A percentile compares a stretch with the other conserved stretches of the same genome.
Conservation (phyloP, 1,140 invertebrate genomes). For the Cecropterus lyciades region DNA sequence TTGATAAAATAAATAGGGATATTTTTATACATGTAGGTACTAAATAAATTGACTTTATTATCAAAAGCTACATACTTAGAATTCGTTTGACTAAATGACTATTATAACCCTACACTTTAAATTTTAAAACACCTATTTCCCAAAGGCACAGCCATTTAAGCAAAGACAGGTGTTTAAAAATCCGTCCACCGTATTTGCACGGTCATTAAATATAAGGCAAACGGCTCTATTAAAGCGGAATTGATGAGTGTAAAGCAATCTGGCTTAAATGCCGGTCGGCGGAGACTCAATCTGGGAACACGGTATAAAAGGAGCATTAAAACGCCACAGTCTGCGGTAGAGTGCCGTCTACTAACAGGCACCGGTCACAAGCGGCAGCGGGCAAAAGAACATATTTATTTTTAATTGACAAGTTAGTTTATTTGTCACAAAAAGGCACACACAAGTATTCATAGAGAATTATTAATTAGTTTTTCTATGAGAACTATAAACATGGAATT, state of each 20-base stretch:
- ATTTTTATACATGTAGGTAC: too few species aligned
- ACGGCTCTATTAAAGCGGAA: conserved; percentile 66
- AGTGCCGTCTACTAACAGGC: conserved; percentile 34
- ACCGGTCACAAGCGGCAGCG: conserved; percentile 29
- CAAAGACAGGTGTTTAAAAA: conserved; percentile 43
- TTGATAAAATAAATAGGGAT: too few species aligned
- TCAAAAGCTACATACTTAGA: too few species aligned
- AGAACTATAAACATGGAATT: too few species aligned
- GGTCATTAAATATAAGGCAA: conserved; percentile 74
- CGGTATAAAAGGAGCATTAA: conserved; percentile 69
- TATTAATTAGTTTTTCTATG: too few species aligned
- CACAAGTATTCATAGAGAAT: too few species aligned
- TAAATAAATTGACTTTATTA: too few species aligned
- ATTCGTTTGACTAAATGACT: too few species aligned
- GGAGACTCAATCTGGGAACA: conserved; percentile 65
- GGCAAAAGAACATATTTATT: conserved; percentile 1
- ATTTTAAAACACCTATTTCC: too few species aligned
- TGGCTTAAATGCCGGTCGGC: conserved; percentile 59
- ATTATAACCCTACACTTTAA: too few species aligned
- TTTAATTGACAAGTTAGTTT: conserved; percentile 7
- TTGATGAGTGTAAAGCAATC: conserved; percentile 71
- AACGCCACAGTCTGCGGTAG: conserved; percentile 54
- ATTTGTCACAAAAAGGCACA: too few species aligned
- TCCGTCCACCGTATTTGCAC: conserved; percentile 54
- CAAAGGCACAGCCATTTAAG: conserved; percentile 20